phyloP scores from a whole-genome alignment of 30 jellyfish, hydroid and myxozoan species.

The Sanderia malayensis region DNA sequence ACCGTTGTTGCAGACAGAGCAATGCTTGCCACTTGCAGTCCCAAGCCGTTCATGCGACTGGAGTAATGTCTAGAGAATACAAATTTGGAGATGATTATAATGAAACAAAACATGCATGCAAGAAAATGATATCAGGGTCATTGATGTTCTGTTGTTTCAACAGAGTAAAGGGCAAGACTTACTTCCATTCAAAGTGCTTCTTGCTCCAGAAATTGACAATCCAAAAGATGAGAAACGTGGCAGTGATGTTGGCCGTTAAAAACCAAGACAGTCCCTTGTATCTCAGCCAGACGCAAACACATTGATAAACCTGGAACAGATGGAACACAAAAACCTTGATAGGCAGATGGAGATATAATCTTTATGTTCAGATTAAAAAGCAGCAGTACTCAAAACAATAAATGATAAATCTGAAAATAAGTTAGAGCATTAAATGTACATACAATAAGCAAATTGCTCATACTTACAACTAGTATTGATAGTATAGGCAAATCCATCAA shows the following conservation, averaged over 20 bases:
- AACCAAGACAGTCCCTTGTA: conserved; percentile 79
- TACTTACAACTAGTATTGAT: conserved; percentile 37
- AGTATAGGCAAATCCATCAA: conserved; percentile 76
- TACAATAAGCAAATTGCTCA: not conserved
- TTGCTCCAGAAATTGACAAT: conserved; percentile 65
- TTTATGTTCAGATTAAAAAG: too few relatives aligned
- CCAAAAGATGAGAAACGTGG: conserved; percentile 65
- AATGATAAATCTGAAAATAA: not conserved
- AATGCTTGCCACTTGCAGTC: conserved; percentile 64
- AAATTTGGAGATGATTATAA: too few relatives aligned
- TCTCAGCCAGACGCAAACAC: conserved; percentile 73
- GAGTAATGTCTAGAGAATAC: conserved; percentile 65
- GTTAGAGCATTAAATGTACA: not conserved
- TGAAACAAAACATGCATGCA: too few relatives aligned
- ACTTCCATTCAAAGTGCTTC: conserved; percentile 74
- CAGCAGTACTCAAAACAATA: too few relatives aligned
- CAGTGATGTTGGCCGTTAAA: conserved; percentile 41
- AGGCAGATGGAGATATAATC: too few relatives aligned
- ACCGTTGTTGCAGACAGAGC: conserved; percentile 62
- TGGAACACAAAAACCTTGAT: too few relatives aligned
- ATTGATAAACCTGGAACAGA: conserved; percentile 58
- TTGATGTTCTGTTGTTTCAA: too few relatives aligned
- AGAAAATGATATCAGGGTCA: too few relatives aligned
- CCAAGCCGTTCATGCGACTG: conserved; percentile 73
- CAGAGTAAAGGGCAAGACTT: too few relatives aligned